Base-by-base conservation (phyloP, 2,113 vertebrate species). In the Rhinichthys klamathensis region DNA sequence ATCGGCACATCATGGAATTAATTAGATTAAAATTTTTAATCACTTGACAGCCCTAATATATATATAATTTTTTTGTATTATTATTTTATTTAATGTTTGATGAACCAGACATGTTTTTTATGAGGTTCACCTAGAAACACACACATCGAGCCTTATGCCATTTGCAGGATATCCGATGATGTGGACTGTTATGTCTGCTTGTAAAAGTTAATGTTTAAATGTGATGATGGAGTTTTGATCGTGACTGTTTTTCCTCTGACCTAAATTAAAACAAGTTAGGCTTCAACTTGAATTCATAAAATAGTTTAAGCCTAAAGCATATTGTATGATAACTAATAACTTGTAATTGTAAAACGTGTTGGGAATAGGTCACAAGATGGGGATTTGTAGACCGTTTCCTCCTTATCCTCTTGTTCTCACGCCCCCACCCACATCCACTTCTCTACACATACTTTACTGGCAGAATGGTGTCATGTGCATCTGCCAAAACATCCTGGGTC, bases 201-300 rank as follows among this genome's bases (percentile, higher is more conserved):
- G 54, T 88, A 85, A 85, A 89, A 25, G 88, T 84, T 89, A 74
- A 87, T 85, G 65, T 87, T 85, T 89, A 63, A 87, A 82, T 4
- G 78, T 6, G 63, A 73, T 35, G 51, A 58, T 56, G 75, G 49
- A 51, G 54, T 32, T 54, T 46, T 76, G 54, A 60, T 13, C 63
- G 12, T n/a, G 5, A n/a, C 54, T 65, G 16, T 21, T 61, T 49
- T 70, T 54, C 46, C 30, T 23, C 5, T 51, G 63, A 67, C 58
- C 16, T 67, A 49, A 11, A 46, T 30, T 4, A 13, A 7, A 73
- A 46, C 41, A 56, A 80, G 25, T 27, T 65, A 4, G 12, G 6
- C 18, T 15, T 15, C 13, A 80, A 67, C 30, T 67, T 21, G 65
- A 35, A 38, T 69, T 11, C 8, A 9, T 69, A 49, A 30, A 46